Evolutionary conservation across 1,140 invertebrate genomes (phyloP).

Genomic region (Sycophaga agraensis): DNA sequence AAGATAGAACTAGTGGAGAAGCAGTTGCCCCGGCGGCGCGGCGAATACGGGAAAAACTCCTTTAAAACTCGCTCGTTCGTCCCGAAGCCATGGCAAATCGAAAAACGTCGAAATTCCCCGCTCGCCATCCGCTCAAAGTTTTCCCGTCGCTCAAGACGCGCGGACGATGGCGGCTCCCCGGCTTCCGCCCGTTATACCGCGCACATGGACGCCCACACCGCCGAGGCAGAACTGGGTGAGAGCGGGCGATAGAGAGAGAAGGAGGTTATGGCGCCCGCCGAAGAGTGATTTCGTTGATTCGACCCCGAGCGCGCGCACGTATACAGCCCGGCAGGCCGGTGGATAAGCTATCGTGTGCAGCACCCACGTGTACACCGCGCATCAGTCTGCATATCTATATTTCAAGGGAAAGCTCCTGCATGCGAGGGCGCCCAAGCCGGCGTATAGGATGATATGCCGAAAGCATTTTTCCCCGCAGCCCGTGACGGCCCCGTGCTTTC

Average conservation of each 20-base stretch:
- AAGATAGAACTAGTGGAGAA: neutral
- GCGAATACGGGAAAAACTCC: constrained; percentile 11
- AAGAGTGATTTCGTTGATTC: constrained; percentile 19
- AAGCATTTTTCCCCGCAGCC: constrained; percentile 11
- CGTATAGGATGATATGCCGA: constrained; percentile 20
- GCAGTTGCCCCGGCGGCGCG: neutral
- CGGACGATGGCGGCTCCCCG: neutral
- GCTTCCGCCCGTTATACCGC: neutral
- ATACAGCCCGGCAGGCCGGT: neutral
- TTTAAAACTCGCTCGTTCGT: constrained; percentile 8
- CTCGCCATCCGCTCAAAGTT: neutral
- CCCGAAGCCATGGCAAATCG: constrained; percentile 8
- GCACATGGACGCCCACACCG: neutral
- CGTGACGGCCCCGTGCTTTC: neutral
- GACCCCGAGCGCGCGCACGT: neutral
- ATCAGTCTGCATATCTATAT: neutral
- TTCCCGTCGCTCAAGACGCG: constrained; percentile 8
- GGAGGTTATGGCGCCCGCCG: neutral
- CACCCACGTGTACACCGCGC: neutral
- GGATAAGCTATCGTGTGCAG: constrained; percentile 21
- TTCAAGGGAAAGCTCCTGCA: neutral
- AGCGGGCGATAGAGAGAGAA: neutral
- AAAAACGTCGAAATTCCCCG: constrained; percentile 16
- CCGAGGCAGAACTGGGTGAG: neutral
- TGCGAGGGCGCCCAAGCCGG: neutral